Percentiles rank a stretch among this genome's conserved stretches.
Evolutionary conservation across 2,888 invertebrate genomes (phyloP).

Genomic region (Drosophila nigritarsus): DNA sequence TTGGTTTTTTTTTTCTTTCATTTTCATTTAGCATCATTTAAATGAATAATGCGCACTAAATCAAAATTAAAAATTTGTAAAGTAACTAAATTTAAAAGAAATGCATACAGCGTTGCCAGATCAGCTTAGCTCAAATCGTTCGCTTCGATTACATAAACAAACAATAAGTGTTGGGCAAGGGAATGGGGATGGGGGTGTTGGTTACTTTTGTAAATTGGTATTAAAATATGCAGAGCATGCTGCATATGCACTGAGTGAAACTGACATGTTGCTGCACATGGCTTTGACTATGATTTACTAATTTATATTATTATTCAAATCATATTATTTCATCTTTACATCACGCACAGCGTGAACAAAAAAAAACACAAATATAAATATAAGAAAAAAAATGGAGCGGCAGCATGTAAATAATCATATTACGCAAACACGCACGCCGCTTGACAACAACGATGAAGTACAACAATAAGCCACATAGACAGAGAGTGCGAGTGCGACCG

Average conservation of each 20-base stretch:
- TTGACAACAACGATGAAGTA: slow-evolving; percentile 8
- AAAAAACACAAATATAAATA: not conserved
- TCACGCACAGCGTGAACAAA: slow-evolving; percentile 32
- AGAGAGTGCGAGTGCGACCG: not conserved
- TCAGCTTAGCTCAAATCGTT: not conserved
- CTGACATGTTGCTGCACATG: slow-evolving; percentile 7
- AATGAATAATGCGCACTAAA: slow-evolving; percentile 36
- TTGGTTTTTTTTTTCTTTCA: slow-evolving; percentile 2
- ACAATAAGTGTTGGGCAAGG: not conserved
- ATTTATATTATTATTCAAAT: slow-evolving; percentile 84
- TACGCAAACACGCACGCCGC: slow-evolving; percentile 58
- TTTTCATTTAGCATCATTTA: slow-evolving; percentile 13
- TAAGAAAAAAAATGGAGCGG: slow-evolving; percentile 29
- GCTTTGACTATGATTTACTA: slow-evolving; percentile 77
- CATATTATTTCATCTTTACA: slow-evolving; percentile 82
- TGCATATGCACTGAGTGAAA: slow-evolving; percentile 14
- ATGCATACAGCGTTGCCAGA: not conserved
- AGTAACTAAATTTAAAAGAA: not conserved
- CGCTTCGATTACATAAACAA: not conserved
- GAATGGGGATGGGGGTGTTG: not conserved
- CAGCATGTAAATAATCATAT: slow-evolving; percentile 70
- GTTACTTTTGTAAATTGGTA: not conserved
- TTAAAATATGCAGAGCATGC: slow-evolving; percentile 47
- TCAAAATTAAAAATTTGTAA: slow-evolving; percentile 28
- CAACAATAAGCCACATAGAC: slow-evolving; percentile 13